Conservation (phyloP, 1,140 invertebrate genomes). For the Lycorma delicatula region DNA sequence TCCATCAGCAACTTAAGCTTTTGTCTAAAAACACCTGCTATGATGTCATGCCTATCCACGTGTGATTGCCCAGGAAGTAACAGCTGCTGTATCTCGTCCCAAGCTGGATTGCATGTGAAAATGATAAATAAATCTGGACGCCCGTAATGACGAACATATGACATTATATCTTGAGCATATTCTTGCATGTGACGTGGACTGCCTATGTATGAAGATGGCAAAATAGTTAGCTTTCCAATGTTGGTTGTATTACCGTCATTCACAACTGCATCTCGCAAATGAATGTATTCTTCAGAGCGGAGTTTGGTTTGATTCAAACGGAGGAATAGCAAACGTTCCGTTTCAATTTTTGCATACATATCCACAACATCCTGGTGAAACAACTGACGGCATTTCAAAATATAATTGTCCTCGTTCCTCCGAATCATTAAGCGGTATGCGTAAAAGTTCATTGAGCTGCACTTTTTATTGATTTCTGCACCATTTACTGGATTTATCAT, state of each 20-base stretch:
- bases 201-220: constrained; percentile 36
- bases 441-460: no score
- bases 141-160: constrained; percentile 9
- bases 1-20: constrained; percentile 42
- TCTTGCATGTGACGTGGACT: constrained; percentile 39
- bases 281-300: no score
- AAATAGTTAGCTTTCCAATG: constrained; percentile 28
- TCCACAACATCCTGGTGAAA: no score
- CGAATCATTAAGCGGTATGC: no score
- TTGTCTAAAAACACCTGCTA: constrained; percentile 40
- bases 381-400: no score
- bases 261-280: no score
- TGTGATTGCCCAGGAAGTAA: constrained; percentile 27
- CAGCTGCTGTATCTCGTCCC: constrained; percentile 32
- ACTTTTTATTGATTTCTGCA: no score
- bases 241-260: constrained; percentile 18
- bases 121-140: constrained; percentile 28
- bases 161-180: constrained; percentile 14
- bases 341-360: no score
- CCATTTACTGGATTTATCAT: no score
- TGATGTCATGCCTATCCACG: constrained; percentile 36
- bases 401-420: no score
- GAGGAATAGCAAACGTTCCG: no score
- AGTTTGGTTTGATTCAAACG: no score
- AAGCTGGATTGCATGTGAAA: constrained; percentile 42